Conservation (phyloP, 2,113 vertebrate genomes). For the Lampris incognitus region DNA sequence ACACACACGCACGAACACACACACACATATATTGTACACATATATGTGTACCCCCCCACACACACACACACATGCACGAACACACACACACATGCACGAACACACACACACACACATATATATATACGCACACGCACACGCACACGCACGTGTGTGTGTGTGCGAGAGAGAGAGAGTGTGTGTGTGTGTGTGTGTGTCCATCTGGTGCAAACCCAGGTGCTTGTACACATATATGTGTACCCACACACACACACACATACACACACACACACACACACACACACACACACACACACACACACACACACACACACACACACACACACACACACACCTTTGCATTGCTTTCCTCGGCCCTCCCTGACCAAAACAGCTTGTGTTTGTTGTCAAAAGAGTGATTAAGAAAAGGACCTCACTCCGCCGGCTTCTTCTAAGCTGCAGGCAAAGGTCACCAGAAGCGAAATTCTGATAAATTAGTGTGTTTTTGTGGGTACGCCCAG, state of each 20-base stretch:
- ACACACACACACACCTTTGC: constrained; percentile 37
- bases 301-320: constrained; percentile 23
- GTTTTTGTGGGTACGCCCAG: constrained; percentile 44
- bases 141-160: background rate
- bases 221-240: too few relatives aligned
- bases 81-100: background rate
- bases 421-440: constrained; percentile 33
- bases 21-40: too few relatives aligned
- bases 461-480: constrained; percentile 56
- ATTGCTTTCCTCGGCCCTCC: constrained; percentile 58
- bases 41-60: too few relatives aligned
- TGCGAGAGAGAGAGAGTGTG: background rate
- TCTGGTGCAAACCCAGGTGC: too few relatives aligned
- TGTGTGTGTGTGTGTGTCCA: too few relatives aligned
- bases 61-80: background rate
- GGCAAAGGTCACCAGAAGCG: constrained; percentile 69
- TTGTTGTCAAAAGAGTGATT: constrained; percentile 75
- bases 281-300: constrained; percentile 8
- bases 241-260: too few relatives aligned
- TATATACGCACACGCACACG: background rate
- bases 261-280: constrained; percentile 1
- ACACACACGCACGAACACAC: background rate
- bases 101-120: background rate
- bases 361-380: constrained; percentile 71
- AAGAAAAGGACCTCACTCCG: constrained; percentile 48